Percentiles rank a stretch among this genome's conserved stretches.
Conservation (phyloP, 2,888 invertebrate genomes). For the Hypsopygia costalis region DNA sequence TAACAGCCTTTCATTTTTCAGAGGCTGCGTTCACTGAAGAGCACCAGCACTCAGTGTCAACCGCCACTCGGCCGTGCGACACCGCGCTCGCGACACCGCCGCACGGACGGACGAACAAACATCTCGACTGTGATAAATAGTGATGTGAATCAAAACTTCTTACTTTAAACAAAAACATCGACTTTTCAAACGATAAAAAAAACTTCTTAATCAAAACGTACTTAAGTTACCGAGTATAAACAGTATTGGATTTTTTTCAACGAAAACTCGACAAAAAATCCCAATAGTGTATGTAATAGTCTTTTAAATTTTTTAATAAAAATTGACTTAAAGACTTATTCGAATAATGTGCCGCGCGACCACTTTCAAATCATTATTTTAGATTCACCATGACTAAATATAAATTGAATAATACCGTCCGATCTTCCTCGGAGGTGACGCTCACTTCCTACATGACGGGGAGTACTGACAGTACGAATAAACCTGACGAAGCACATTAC, state of each 20-base stretch:
- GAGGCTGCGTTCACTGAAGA: neutral
- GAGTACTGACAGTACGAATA: constrained; percentile 37
- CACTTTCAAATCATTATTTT: constrained; percentile 56
- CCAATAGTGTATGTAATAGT: neutral
- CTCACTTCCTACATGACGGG: constrained; percentile 69
- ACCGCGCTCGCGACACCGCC: neutral
- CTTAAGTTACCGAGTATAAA: too few species aligned
- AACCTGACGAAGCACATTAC: constrained; percentile 36
- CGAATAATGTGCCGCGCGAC: constrained; percentile 61
- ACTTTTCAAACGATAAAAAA: too few species aligned
- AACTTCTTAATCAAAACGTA: too few species aligned
- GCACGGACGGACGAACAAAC: neutral
- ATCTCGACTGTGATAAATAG: constrained; percentile 31
- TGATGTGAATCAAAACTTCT: constrained; percentile 26
- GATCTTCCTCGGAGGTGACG: constrained; percentile 63
- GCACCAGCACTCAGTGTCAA: too few species aligned
- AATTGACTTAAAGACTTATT: constrained; percentile 17
- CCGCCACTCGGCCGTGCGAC: neutral
- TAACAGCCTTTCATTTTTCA: neutral
- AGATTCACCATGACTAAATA: constrained; percentile 76
- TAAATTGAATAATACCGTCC: constrained; percentile 69
- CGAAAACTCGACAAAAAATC: neutral
- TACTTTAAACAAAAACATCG: too few species aligned
- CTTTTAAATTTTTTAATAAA: constrained; percentile 11
- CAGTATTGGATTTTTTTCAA: too few species aligned